These are phyloP conservation scores for Egretta garzetta DNA, from an alignment of 2,113 vertebrate genomes.

Conservation along the genomic window DNA sequence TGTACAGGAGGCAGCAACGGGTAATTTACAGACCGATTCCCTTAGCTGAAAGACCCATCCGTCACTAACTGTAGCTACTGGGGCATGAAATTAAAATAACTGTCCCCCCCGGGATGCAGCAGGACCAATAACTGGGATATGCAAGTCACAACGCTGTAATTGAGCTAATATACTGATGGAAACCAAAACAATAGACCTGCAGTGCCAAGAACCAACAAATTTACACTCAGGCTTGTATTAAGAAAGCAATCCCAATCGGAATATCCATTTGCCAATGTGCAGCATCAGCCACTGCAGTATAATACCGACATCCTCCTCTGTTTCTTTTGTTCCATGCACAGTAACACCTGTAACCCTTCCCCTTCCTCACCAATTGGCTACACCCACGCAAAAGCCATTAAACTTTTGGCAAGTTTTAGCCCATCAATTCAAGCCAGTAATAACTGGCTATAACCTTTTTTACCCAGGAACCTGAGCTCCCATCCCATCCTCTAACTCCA, in stretches of 20 bases:
- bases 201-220: slow-evolving; percentile 23
- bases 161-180: slow-evolving; percentile 79
- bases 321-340: background rate
- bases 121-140: slow-evolving; percentile 71
- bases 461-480: background rate
- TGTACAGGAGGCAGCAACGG: slow-evolving; percentile 28
- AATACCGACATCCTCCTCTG: background rate
- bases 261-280: background rate
- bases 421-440: background rate
- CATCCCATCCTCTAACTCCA: background rate
- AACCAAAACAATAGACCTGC: slow-evolving; percentile 43
- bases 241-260: background rate
- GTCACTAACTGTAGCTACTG: slow-evolving; percentile 80
- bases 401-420: background rate
- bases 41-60: slow-evolving; percentile 79
- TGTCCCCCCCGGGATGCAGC: slow-evolving; percentile 68
- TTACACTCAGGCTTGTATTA: background rate
- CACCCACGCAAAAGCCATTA: background rate
- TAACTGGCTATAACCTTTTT: background rate
- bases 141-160: slow-evolving; percentile 55
- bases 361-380: background rate
- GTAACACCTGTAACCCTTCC: slow-evolving; percentile 2
- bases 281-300: background rate
- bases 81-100: slow-evolving; percentile 91
- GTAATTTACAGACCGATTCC: slow-evolving; percentile 62